phyloP scores from a whole-genome alignment of 2,113 vertebrate species.

The Cheirogaleus medius region DNA sequence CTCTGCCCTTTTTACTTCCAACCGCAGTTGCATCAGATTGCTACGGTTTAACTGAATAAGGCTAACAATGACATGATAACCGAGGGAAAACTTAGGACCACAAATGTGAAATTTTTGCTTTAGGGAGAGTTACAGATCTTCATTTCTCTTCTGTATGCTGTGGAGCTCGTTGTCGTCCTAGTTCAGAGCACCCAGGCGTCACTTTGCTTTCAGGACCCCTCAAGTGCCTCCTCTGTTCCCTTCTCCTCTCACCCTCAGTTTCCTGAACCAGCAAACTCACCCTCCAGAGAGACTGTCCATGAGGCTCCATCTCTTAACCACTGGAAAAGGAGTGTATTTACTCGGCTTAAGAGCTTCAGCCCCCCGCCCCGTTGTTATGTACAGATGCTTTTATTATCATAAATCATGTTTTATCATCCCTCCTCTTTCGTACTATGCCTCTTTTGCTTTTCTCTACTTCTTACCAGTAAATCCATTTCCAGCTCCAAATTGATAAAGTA shows the following conservation, averaged over 20 bases:
- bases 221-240: too few species aligned
- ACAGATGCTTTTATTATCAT: conserved; percentile 79
- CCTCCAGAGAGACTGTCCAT: background rate
- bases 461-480: conserved; percentile 56
- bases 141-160: background rate
- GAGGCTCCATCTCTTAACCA: conserved; percentile 73
- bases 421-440: conserved; percentile 58
- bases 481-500: conserved; percentile 61
- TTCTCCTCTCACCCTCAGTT: background rate
- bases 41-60: background rate
- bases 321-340: conserved; percentile 83
- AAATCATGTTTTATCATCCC: conserved; percentile 77
- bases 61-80: background rate
- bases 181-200: background rate
- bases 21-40: background rate
- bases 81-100: background rate
- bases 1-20: background rate
- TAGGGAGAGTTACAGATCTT: background rate
- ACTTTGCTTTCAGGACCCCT: background rate
- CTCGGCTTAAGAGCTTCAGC: conserved; percentile 77
- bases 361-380: conserved; percentile 81
- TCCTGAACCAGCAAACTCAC: conserved; percentile 18
- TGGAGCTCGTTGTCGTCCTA: background rate
- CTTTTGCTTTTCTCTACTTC: background rate
- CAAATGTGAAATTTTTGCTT: background rate